Evolutionary conservation across 1,140 invertebrate species (phyloP).

Genomic region (Drosophila orena): DNA sequence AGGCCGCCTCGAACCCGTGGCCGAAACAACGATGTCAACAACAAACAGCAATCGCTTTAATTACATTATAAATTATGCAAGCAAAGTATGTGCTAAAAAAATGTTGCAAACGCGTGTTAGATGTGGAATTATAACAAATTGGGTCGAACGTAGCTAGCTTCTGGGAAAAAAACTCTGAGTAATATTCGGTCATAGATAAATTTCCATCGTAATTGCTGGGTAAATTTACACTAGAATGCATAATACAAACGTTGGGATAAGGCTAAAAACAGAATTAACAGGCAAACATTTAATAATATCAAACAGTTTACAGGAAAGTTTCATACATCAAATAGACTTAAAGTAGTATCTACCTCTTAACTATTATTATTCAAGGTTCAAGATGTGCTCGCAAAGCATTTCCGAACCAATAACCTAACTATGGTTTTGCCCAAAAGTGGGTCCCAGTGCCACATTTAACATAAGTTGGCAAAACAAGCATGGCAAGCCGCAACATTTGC

Average conservation of each 20-base stretch:
- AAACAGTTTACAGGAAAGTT: too few species aligned
- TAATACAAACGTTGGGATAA: too few species aligned
- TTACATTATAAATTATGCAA: constrained; percentile 60
- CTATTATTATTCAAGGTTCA: background rate
- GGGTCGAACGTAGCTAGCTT: background rate
- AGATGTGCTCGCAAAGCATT: background rate
- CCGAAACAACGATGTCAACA: constrained; percentile 13
- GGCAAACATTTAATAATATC: too few species aligned
- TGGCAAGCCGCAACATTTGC: constrained; percentile 24
- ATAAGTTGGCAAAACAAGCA: constrained; percentile 11
- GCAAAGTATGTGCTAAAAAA: constrained; percentile 14
- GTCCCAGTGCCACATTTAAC: background rate
- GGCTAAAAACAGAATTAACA: too few species aligned
- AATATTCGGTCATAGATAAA: background rate
- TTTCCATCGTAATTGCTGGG: background rate
- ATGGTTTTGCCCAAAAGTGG: background rate
- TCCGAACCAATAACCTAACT: background rate
- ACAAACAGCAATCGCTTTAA: constrained; percentile 51
- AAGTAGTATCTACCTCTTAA: too few species aligned
- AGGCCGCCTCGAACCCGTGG: constrained; percentile 3
- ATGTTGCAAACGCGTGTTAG: constrained; percentile 7
- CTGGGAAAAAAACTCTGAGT: background rate
- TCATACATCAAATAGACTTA: background rate
- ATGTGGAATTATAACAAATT: constrained; percentile 8
- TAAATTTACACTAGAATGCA: too few species aligned